Evolutionary conservation across 2,113 vertebrate species (phyloP), one percentile per base, ranked within the genome.

Genomic region (Seriola aureovittata): DNA sequence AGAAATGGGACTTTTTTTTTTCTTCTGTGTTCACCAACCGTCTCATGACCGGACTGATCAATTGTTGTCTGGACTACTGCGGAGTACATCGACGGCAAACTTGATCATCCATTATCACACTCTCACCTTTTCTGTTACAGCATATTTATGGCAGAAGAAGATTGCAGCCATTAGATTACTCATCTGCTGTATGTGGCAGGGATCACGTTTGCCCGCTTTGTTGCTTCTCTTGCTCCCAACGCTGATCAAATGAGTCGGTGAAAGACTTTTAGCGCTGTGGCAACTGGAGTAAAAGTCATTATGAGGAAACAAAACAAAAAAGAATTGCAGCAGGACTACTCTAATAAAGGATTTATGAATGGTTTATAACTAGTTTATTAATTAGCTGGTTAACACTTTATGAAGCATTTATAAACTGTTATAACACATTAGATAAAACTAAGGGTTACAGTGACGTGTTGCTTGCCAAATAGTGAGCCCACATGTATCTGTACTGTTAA

Each of bases 31-130:
- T 25, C 23, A 38, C 17, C 50, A n/a, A 29, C 29, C 25, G 14
- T 71, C 36, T 19, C 17, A 38, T 46, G 54, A 64, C 44, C 67
- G 14, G 1, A 29, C 29, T 29, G 29, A 77, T 78, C 17, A 36
- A 71, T 76, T 40, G 62, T 2, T 57, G 25, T 59, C 57, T 85
- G 65, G 40, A 66, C 62, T 42, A 38, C 60, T 19, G 34, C 16
- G 14, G 44, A 59, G n/a, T 16, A 46, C 25, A 60, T 14, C 62
- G 52, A 44, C 4, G 0, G n/a, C 42, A 36, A 32, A 46, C 52
- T 29, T 48, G 48, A 58, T 85, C 34, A 42, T 59, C 36, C 13
- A 9, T 52, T 44, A 69, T 77, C 7, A 14, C 40, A 48, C 8
- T 52, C 32, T 50, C 38, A 66, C 40, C 23, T 59, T 48, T n/a